Percentiles rank a stretch among this genome's conserved stretches.
These are phyloP conservation scores for Amblyraja radiata DNA, from an alignment of 2,797 vertebrate genomes.

Conservation along the genomic window DNA sequence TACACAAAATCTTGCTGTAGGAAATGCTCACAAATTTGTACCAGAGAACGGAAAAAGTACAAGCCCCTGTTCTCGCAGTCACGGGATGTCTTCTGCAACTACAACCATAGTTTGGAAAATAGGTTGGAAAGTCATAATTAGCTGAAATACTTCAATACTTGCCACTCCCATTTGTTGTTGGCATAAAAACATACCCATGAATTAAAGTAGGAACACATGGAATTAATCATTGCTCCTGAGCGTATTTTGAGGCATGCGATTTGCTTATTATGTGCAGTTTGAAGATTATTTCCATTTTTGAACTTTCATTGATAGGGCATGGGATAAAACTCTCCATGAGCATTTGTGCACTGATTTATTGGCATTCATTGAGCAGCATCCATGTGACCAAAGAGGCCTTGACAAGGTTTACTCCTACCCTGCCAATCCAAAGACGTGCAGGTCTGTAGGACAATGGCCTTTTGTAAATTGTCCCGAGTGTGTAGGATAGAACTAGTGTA, in stretches of 20 bases:
- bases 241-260: not conserved
- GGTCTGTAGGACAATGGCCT: too few species aligned
- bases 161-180: not conserved
- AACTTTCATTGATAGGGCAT: not conserved
- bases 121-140: not conserved
- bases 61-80: not conserved
- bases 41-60: not conserved
- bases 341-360: not conserved
- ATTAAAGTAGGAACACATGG: not conserved
- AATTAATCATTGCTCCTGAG: not conserved
- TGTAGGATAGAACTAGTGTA: too few species aligned
- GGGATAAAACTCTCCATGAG: not conserved
- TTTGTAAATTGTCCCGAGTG: too few species aligned
- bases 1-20: not conserved
- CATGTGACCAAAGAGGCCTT: not conserved
- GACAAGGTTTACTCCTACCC: not conserved
- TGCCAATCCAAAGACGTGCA: not conserved
- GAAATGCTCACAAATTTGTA: conserved; percentile 2
- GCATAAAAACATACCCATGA: not conserved
- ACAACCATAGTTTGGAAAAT: not conserved
- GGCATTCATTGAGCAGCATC: not conserved
- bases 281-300: not conserved
- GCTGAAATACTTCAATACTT: not conserved
- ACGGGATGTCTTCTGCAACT: not conserved
- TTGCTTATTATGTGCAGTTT: not conserved